Conservation (phyloP, 2,888 invertebrate species). For the Dione vanillae region DNA sequence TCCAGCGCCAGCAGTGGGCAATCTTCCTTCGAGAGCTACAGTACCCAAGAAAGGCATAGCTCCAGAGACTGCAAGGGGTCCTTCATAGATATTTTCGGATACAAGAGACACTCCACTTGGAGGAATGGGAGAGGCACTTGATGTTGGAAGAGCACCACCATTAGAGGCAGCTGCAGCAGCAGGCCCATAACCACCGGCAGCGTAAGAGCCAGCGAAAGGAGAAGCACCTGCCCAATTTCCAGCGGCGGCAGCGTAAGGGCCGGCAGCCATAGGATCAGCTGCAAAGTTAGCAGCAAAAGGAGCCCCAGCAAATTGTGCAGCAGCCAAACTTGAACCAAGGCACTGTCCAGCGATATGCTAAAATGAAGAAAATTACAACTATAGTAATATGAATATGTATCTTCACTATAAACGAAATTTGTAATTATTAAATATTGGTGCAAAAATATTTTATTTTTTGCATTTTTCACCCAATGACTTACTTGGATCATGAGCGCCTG, state of each 20-base stretch:
- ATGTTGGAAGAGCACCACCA: conserved; percentile 49
- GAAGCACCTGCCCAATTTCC: conserved; percentile 12
- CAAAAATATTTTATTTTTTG: background rate
- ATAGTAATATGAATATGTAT: background rate
- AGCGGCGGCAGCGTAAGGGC: conserved; percentile 24
- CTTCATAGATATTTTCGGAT: conserved; percentile 57
- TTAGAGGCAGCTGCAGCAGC: conserved; percentile 46
- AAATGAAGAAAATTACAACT: conserved; percentile 16
- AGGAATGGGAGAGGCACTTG: conserved; percentile 53
- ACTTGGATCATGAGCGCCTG: conserved; percentile 55
- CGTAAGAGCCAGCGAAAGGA: background rate
- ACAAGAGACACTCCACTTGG: conserved; percentile 51
- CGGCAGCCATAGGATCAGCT: conserved; percentile 28
- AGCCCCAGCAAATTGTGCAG: conserved; percentile 27
- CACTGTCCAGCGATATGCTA: conserved; percentile 49
- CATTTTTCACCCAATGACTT: background rate
- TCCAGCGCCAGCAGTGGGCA: conserved; percentile 57
- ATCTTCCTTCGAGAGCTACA: conserved; percentile 54
- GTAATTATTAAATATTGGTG: too few species aligned
- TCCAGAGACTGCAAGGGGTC: conserved; percentile 50
- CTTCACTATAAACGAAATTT: too few species aligned
- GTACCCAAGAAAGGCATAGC: conserved; percentile 53
- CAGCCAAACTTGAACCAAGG: conserved; percentile 23
- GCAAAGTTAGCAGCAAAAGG: conserved; percentile 29
- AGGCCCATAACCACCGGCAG: conserved; percentile 34